A percentile compares a stretch with the other conserved stretches of the same genome.
Conservation (phyloP, 2,888 invertebrate species). For the Nymphalis urticae region DNA sequence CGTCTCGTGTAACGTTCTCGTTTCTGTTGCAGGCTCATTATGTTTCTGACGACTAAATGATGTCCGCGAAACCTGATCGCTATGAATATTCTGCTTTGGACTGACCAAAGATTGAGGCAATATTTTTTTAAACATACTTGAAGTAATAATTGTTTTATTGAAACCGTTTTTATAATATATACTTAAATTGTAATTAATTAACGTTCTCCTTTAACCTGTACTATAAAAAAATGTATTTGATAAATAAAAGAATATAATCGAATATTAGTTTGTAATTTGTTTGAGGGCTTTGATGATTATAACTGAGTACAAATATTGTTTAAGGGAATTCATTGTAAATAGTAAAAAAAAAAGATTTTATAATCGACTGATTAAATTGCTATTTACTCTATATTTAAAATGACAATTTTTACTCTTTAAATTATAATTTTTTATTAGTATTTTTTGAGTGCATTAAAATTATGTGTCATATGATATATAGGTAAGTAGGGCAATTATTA, state of each 20-base stretch:
- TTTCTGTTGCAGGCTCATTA: slow-evolving; percentile 86
- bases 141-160: background rate
- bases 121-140: slow-evolving; percentile 16
- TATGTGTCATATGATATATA: slow-evolving; percentile 1
- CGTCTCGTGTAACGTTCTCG: slow-evolving; percentile 4
- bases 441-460: slow-evolving; percentile 10
- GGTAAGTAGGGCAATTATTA: slow-evolving; percentile 3
- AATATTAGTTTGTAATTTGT: slow-evolving; percentile 1
- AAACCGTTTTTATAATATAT: background rate
- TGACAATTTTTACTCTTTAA: background rate
- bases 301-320: slow-evolving; percentile 22
- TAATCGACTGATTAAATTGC: background rate
- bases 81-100: slow-evolving; percentile 16
- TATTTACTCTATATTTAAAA: slow-evolving; percentile 4
- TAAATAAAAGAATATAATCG: background rate
- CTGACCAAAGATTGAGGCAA: slow-evolving; percentile 16
- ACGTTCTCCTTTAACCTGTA: background rate
- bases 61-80: slow-evolving; percentile 9
- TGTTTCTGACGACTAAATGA: slow-evolving; percentile 91
- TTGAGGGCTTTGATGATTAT: slow-evolving; percentile 4
- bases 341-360: background rate
- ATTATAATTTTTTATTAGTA: background rate
- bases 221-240: background rate
- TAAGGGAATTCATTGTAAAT: slow-evolving; percentile 12
- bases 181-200: background rate